Evolutionary conservation across 1,140 invertebrate species (phyloP), one percentile per base, ranked within the genome.

Genomic region (Hyposmocoma kahamanoa): DNA sequence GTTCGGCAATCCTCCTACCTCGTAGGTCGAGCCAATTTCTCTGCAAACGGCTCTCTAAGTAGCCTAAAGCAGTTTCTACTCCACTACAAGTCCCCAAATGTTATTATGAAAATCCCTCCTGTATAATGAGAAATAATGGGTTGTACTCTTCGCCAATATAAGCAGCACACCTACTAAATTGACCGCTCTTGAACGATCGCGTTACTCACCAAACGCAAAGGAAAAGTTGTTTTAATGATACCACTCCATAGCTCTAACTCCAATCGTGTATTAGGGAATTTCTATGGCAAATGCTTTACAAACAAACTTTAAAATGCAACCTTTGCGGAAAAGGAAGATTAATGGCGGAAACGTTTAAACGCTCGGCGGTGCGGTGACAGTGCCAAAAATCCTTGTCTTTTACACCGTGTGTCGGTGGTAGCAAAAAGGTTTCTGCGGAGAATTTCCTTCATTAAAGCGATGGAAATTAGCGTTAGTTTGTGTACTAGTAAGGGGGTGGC

Each of bases 231-330:
- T 6, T 6, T 11, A 28, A 6, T 6, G 11, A 28, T 28, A 28
- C 24, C 24, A 6, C n/a, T n/a, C n/a, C n/a, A n/a, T n/a, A n/a
- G n/a, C n/a, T n/a, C n/a, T n/a, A n/a, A n/a, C n/a, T n/a, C n/a
- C n/a, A n/a, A n/a, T n/a, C n/a, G n/a, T n/a, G n/a, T n/a, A n/a
- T n/a, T n/a, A n/a, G n/a, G n/a, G n/a, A n/a, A n/a, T n/a, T n/a
- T n/a, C n/a, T n/a, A n/a, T n/a, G n/a, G n/a, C n/a, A n/a, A n/a
- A n/a, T 74, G 68, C 59, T 69, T 55, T 66, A 51, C 59, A 67
- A 77, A 68, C 54, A 72, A 74, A 75, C 47, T 79, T 84, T 80
- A 76, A 79, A 83, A 76, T 81, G 68, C 67, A 79, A 79, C 77
- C 73, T 76, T 72, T 71, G 64, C 58, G 62, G 51, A 64, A 67